A percentile compares a stretch with the other conserved stretches of the same genome.
Evolutionary conservation across 2,113 vertebrate species (phyloP).

Genomic region (Saccopteryx bilineata): DNA sequence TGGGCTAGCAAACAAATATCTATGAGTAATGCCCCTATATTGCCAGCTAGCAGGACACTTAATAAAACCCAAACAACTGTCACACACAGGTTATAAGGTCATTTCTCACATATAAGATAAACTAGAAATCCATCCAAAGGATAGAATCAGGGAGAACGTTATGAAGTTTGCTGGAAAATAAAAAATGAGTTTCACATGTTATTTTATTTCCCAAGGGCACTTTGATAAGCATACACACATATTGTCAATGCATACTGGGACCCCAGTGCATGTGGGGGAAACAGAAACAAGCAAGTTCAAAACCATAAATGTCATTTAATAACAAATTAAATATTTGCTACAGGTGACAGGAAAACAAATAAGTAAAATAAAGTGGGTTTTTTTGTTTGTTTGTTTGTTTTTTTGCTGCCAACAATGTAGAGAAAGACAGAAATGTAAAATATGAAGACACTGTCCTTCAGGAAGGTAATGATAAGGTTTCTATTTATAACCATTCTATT

Average conservation of each 20-base stretch:
- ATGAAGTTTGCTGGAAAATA: constrained; percentile 87
- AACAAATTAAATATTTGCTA: constrained; percentile 69
- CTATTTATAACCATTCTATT: constrained; percentile 63
- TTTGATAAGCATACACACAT: constrained; percentile 84
- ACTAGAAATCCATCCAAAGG: constrained; percentile 85
- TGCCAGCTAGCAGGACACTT: constrained; percentile 85
- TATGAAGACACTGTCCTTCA: constrained; percentile 69
- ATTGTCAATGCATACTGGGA: constrained; percentile 42
- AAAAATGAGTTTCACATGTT: constrained; percentile 85
- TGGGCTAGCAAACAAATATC: constrained; percentile 83
- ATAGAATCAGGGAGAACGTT: constrained; percentile 82
- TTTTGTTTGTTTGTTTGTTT: background rate
- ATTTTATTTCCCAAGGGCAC: constrained; percentile 88
- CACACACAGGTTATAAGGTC: constrained; percentile 89
- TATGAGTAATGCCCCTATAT: constrained; percentile 86
- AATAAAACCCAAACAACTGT: constrained; percentile 89
- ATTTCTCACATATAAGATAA: constrained; percentile 89
- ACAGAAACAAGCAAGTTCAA: constrained; percentile 62
- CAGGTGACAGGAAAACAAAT: constrained; percentile 72
- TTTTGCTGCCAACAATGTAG: constrained; percentile 38
- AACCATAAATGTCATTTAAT: constrained; percentile 73
- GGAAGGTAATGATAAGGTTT: constrained; percentile 64
- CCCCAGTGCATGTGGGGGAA: constrained; percentile 30
- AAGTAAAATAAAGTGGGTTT: constrained; percentile 62
- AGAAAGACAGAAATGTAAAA: constrained; percentile 65